These are phyloP conservation scores for Allobates femoralis DNA, from an alignment of 2,797 vertebrate species.

Conservation along the genomic window DNA sequence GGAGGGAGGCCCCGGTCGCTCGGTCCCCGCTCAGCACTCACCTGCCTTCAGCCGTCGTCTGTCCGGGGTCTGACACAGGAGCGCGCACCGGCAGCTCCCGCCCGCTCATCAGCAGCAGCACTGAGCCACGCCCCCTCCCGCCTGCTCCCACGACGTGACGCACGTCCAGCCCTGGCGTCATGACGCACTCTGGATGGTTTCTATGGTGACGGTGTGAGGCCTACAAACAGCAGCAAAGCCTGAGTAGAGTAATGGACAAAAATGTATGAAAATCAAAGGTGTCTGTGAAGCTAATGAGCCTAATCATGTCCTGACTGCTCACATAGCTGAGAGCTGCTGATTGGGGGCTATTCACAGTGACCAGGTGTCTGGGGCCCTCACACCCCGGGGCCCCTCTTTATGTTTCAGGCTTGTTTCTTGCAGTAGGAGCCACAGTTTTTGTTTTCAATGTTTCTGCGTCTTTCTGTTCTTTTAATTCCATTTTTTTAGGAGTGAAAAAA, in stretches of 20 bases:
- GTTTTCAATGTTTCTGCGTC: too few species aligned
- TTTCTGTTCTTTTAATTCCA: too few species aligned
- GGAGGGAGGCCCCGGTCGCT: background rate
- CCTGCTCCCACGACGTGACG: constrained; percentile 11
- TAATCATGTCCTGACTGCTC: too few species aligned
- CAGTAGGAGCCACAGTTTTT: too few species aligned
- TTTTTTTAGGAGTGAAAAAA: too few species aligned
- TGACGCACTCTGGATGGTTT: constrained; percentile 8
- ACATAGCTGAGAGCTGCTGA: too few species aligned
- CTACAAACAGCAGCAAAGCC: background rate
- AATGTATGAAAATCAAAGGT: background rate
- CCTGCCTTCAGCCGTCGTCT: background rate
- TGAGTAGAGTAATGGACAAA: too few species aligned
- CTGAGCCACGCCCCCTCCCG: background rate
- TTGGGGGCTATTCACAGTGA: too few species aligned
- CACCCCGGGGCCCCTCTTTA: too few species aligned
- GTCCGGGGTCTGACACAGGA: constrained; percentile 13
- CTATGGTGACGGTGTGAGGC: background rate
- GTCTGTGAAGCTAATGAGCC: background rate
- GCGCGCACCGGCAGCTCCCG: constrained; percentile 2
- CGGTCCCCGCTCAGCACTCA: background rate
- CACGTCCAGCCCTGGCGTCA: background rate
- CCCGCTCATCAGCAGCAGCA: background rate
- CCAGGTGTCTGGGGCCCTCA: too few species aligned
- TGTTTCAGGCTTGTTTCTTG: too few species aligned